Percentiles rank a stretch among this genome's conserved stretches.
These are phyloP conservation scores for Contarinia nasturtii DNA, from an alignment of 1,140 invertebrate species.

Conservation along the genomic window DNA sequence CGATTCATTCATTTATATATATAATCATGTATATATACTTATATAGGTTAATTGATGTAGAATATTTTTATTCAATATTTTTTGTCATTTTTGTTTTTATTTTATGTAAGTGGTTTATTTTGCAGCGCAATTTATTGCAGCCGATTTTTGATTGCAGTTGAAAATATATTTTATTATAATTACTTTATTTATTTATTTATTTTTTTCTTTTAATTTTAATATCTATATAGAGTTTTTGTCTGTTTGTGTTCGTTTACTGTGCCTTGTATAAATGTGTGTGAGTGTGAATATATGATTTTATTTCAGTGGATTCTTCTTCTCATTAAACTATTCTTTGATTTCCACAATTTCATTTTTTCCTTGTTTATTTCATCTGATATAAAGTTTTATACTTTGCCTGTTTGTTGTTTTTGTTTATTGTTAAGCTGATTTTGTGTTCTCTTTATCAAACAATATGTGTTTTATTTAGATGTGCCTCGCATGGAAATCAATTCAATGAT, in stretches of 20 bases:
- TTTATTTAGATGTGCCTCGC: neutral
- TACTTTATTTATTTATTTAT: neutral
- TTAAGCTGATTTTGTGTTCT: neutral
- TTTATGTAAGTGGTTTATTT: too few species aligned
- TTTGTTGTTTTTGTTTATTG: neutral
- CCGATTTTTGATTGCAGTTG: too few species aligned
- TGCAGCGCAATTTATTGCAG: too few species aligned
- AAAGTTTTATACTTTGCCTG: neutral
- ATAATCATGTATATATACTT: too few species aligned
- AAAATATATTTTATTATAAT: neutral
- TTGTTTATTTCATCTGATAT: neutral
- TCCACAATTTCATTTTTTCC: neutral
- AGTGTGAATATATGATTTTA: neutral
- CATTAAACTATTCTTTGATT: neutral
- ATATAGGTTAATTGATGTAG: too few species aligned
- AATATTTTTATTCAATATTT: too few species aligned
- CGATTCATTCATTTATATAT: too few species aligned
- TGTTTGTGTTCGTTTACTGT: neutral
- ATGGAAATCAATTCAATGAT: slow-evolving; percentile 49
- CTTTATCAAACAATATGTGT: neutral
- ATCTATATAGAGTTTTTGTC: neutral
- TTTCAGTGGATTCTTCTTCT: neutral
- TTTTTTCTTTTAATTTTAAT: neutral
- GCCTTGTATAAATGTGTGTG: too few species aligned
- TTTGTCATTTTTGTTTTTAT: neutral